Percentiles rank a stretch among this genome's conserved stretches.
Evolutionary conservation across 2,797 vertebrate species (phyloP).

Genomic region (Cephalopachus bancanus): DNA sequence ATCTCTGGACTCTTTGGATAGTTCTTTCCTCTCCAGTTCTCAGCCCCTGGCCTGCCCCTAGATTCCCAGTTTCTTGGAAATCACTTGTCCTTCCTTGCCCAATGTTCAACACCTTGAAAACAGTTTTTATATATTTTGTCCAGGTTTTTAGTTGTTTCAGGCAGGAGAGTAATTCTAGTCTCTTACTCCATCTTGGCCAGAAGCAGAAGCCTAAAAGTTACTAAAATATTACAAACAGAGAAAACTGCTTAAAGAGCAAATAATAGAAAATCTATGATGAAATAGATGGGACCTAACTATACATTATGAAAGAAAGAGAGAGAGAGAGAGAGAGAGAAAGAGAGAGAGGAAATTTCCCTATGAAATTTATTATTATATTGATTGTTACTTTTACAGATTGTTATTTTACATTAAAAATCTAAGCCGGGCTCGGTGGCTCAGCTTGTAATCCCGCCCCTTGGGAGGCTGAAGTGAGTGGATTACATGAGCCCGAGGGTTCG

Average conservation of each 20-base stretch:
- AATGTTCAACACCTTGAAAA: slow-evolving; percentile 16
- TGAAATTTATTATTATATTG: background rate
- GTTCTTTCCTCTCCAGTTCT: background rate
- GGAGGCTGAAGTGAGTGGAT: too few species aligned
- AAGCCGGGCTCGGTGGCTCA: too few species aligned
- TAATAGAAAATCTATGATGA: slow-evolving; percentile 53
- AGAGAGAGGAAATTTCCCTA: background rate
- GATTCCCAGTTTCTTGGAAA: background rate
- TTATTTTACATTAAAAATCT: slow-evolving; percentile 37
- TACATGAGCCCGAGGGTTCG: too few species aligned
- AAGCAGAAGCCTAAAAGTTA: slow-evolving; percentile 55
- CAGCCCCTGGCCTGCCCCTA: background rate
- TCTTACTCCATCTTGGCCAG: slow-evolving; percentile 23
- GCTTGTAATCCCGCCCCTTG: too few species aligned
- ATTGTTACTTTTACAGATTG: background rate
- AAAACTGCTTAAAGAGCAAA: slow-evolving; percentile 57
- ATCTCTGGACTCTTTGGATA: background rate
- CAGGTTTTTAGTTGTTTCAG: slow-evolving; percentile 49
- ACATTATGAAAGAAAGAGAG: slow-evolving; percentile 5
- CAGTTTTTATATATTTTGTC: background rate
- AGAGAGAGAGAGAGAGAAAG: background rate
- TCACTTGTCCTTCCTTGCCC: slow-evolving; percentile 58
- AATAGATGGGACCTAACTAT: slow-evolving; percentile 22
- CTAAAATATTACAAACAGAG: slow-evolving; percentile 56
- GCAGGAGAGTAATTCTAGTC: slow-evolving; percentile 35